phyloP scores from a whole-genome alignment of 2,888 invertebrate genomes.

The Subacronicta megacephala region DNA sequence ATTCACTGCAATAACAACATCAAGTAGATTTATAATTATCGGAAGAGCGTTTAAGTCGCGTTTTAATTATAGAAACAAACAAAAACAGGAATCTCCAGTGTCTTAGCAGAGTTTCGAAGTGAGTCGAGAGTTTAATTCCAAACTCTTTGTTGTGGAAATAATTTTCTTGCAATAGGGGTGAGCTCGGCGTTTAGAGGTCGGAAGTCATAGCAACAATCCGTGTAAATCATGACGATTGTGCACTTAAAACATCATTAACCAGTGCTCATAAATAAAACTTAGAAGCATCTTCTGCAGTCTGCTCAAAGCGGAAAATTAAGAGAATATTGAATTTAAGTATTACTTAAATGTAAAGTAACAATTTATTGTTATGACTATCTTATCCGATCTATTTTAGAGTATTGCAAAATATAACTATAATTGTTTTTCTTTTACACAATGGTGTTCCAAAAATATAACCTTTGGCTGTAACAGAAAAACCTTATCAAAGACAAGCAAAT shows the following conservation, averaged over 20 bases:
- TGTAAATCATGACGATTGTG: constrained; percentile 56
- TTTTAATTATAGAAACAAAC: constrained; percentile 87
- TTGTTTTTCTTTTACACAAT: background rate
- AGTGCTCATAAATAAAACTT: constrained; percentile 32
- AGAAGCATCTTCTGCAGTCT: background rate
- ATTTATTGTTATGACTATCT: no score
- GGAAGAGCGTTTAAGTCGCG: constrained; percentile 77
- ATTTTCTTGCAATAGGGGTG: constrained; percentile 61
- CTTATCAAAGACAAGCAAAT: constrained; percentile 30
- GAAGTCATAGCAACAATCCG: constrained; percentile 51
- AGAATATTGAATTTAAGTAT: no score
- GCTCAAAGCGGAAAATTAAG: background rate
- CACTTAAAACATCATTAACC: constrained; percentile 46
- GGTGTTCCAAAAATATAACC: constrained; percentile 1
- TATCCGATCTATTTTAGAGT: no score
- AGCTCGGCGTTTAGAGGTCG: constrained; percentile 33
- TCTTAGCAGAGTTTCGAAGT: constrained; percentile 74
- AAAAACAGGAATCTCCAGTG: constrained; percentile 79
- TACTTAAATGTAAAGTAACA: no score
- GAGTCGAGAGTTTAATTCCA: constrained; percentile 71
- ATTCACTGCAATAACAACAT: constrained; percentile 72
- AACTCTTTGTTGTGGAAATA: constrained; percentile 69
- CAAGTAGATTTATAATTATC: constrained; percentile 81
- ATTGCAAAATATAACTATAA: background rate
- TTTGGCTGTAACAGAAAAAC: constrained; percentile 7